A percentile compares a stretch with the other conserved stretches of the same genome.
Conservation (phyloP, 2,113 vertebrate genomes). For the pig (Sus scrofa) region T2T-Sscrofa CM000812.6:85819001-85819500, state of each 20-base stretch:
- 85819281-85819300: not conserved
- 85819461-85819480: not conserved
- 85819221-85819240: not conserved
- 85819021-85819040: not conserved
- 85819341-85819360: constrained; percentile 16
- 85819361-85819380: not conserved
- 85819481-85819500: not conserved
- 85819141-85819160: not conserved
- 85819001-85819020: not conserved
- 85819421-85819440: not conserved
- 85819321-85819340: not conserved
- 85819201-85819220: not conserved
- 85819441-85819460: not conserved
- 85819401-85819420: not conserved
- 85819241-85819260: not conserved
- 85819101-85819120: not conserved
- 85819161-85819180: not conserved
- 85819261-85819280: not conserved
- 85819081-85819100: not conserved
- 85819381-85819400: not conserved
- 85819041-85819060: not conserved
- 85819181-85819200: rapidly evolving
- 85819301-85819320: not conserved
- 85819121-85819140: rapidly evolving
- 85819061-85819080: not conserved